phyloP scores from a whole-genome alignment of 2,888 invertebrate species.

The Drosophila suboccidentalis region DNA sequence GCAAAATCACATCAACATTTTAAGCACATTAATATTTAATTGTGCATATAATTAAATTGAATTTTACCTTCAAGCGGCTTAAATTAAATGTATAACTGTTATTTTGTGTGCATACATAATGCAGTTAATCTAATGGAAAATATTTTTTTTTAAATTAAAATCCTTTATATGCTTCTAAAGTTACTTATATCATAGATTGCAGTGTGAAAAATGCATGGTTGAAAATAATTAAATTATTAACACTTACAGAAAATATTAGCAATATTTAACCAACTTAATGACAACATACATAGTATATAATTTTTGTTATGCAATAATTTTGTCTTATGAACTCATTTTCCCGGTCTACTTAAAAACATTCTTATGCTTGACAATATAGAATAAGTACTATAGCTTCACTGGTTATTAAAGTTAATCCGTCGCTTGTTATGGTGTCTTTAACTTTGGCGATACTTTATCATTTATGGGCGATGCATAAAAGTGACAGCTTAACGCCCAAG shows the following conservation, averaged over 20 bases:
- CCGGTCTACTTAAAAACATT: constrained; percentile 1
- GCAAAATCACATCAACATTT: background rate
- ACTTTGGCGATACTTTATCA: constrained; percentile 37
- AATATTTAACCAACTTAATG: background rate
- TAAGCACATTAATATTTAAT: background rate
- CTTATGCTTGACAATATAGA: background rate
- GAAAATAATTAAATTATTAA: no score
- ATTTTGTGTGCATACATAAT: background rate
- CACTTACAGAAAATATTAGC: background rate
- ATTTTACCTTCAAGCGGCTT: background rate
- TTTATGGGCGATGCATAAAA: constrained; percentile 55
- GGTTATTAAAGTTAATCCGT: constrained; percentile 60
- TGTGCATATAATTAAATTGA: background rate
- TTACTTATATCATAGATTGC: background rate
- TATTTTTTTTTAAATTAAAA: background rate
- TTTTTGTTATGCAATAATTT: background rate
- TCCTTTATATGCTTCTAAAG: background rate
- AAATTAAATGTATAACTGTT: background rate
- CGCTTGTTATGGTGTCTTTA: constrained; percentile 40
- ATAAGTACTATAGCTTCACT: background rate
- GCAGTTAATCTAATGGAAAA: background rate
- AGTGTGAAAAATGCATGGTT: background rate
- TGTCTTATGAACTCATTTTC: background rate
- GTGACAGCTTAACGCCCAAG: constrained; percentile 63
- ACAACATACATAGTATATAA: background rate